Evolutionary conservation across 2,113 vertebrate species (phyloP), one percentile per base, ranked within the genome.

Genomic region (Morone saxatilis): DNA sequence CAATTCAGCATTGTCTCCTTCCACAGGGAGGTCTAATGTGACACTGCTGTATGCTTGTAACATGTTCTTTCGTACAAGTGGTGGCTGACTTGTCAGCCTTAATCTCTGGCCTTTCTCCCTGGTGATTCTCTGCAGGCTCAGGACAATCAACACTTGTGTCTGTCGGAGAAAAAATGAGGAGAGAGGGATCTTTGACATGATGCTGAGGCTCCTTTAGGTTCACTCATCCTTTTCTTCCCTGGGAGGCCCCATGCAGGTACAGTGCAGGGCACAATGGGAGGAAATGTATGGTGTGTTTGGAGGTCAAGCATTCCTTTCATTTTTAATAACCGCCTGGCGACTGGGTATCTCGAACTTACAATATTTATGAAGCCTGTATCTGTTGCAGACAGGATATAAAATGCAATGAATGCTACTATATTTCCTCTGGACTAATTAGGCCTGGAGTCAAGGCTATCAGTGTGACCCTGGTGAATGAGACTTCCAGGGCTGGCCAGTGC

Each of bases 91-190:
- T 92, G 86, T 91, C 87, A 89, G 86, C 70, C 69, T 71, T 88
- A 91, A 93, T 91, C 89, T 83, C 62, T 82, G 59, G 78, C 43
- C 65, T 87, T 59, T 81, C 84, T 88, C 87, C 79, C 85, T 50
- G 76, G 78, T 86, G 87, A 76, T 41, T 71, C 69, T 78, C 69
- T 71, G 86, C 89, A 31, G 86, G 76, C 71, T 80, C 84, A 62
- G 71, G 87, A 83, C 90, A 93, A 94, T 94, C 92, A 89, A 84
- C 88, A 86, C 85, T 88, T 84, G 83, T 92, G 89, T 90, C 79
- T 91, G 78, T 74, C 41, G 12, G 25, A 60, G 50, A 11, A 63
- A 31, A 84, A 85, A 84, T 75, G 56, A 80, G 81, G 51, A 82
- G 74, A 19, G 10, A 71, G 78, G 63, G 71, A 78, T 80, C 71